phyloP scores from a whole-genome alignment of 2,113 vertebrate genomes.

The Theristicus caerulescens region DNA sequence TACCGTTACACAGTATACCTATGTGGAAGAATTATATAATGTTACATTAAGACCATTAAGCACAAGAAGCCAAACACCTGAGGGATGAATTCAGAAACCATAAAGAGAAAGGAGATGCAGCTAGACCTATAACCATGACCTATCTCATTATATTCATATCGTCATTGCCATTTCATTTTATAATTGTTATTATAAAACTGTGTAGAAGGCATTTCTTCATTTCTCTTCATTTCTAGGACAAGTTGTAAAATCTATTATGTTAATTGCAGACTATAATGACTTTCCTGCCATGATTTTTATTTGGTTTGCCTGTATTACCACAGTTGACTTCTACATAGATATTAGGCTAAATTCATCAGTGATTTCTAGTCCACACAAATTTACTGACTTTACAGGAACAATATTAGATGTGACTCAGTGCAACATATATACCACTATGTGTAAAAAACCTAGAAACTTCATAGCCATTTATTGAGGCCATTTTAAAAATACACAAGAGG shows the following conservation, averaged over 20 bases:
- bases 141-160: background rate
- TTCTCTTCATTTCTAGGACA: background rate
- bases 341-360: background rate
- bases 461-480: background rate
- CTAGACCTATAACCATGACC: background rate
- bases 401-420: background rate
- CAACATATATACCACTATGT: background rate
- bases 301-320: background rate
- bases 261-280: background rate
- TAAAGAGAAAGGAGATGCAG: background rate
- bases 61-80: background rate
- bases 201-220: background rate
- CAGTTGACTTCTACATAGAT: background rate
- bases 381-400: background rate
- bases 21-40: background rate
- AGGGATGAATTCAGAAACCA: background rate
- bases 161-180: background rate
- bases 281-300: slow-evolving; percentile 9
- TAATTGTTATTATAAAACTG: background rate
- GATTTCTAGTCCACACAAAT: background rate
- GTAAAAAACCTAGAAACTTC: background rate
- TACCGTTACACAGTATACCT: background rate
- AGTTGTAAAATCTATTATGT: background rate
- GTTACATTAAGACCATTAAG: background rate
- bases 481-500: background rate